A percentile compares a stretch with the other conserved stretches of the same genome.
These are phyloP conservation scores for Platichthys stellatus DNA, from an alignment of 2,113 vertebrate genomes.

Conservation along the genomic window DNA sequence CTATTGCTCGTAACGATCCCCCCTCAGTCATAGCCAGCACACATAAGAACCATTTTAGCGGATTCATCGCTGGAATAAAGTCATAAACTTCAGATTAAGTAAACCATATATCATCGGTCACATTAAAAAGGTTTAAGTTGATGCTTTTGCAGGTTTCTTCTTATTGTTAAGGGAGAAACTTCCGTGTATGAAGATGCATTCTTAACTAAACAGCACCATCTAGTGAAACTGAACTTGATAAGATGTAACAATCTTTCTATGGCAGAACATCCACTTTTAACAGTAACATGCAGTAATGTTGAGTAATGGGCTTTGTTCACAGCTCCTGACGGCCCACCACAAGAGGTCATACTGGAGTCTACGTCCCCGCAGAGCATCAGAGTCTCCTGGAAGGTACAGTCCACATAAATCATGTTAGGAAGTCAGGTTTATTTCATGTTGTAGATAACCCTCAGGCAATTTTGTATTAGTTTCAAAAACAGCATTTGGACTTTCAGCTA, in stretches of 20 bases:
- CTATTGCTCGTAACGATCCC: slow-evolving; percentile 44
- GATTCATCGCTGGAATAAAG: slow-evolving; percentile 38
- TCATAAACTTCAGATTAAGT: slow-evolving; percentile 45
- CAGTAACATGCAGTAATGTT: slow-evolving; percentile 21
- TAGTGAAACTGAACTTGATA: slow-evolving; percentile 40
- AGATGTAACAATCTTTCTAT: not conserved
- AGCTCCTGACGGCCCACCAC: slow-evolving; percentile 97
- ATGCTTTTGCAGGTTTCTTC: slow-evolving; percentile 23
- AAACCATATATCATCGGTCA: slow-evolving; percentile 37
- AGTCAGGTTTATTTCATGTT: not conserved
- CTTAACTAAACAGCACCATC: slow-evolving; percentile 66
- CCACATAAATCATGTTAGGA: not conserved
- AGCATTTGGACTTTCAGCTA: not conserved
- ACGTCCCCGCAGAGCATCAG: slow-evolving; percentile 98
- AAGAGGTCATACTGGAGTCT: slow-evolving; percentile 94
- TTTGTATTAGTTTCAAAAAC: not conserved
- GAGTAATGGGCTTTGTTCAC: slow-evolving; percentile 57
- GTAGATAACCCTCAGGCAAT: not conserved
- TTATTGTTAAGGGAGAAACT: slow-evolving; percentile 22
- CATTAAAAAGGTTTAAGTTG: slow-evolving; percentile 56
- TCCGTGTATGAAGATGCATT: not conserved
- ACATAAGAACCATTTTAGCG: too few relatives aligned
- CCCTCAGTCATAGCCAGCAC: too few relatives aligned
- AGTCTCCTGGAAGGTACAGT: slow-evolving; percentile 96
- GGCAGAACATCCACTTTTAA: not conserved